A percentile compares a stretch with the other conserved stretches of the same genome.
Conservation (phyloP, 2,888 invertebrate genomes). For the Chloroclystis v-ata region DNA sequence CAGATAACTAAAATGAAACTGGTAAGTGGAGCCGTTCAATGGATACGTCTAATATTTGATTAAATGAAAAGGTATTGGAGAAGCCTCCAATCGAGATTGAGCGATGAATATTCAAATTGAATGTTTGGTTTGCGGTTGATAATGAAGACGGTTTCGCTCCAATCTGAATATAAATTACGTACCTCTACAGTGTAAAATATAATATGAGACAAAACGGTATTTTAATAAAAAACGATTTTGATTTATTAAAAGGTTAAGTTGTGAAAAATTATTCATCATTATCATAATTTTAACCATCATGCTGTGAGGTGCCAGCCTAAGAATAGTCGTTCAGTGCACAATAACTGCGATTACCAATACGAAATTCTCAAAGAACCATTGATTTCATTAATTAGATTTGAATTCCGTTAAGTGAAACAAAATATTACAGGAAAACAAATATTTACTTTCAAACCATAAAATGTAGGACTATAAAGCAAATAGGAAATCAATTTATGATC, state of each 20-base stretch:
- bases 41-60: constrained; percentile 6
- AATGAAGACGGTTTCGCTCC: constrained; percentile 21
- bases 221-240: neutral
- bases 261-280: too few relatives aligned
- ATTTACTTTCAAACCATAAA: too few relatives aligned
- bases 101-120: constrained; percentile 30
- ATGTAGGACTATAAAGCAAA: neutral
- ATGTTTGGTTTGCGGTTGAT: constrained; percentile 26
- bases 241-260: neutral
- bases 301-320: too few relatives aligned
- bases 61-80: constrained; percentile 17
- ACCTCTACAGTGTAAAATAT: neutral
- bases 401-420: too few relatives aligned
- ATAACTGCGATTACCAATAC: too few relatives aligned
- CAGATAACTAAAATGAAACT: too few relatives aligned
- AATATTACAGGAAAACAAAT: too few relatives aligned
- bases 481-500: neutral
- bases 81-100: constrained; percentile 25
- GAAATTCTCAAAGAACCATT: too few relatives aligned
- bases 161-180: constrained; percentile 7
- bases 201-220: neutral
- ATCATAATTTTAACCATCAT: too few relatives aligned
- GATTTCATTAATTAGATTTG: too few relatives aligned
- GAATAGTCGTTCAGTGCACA: too few relatives aligned
- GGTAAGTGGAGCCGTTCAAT: neutral